These are phyloP conservation scores for Aldrovandia affinis DNA, from an alignment of 2,797 vertebrate genomes.

Conservation along the genomic window DNA sequence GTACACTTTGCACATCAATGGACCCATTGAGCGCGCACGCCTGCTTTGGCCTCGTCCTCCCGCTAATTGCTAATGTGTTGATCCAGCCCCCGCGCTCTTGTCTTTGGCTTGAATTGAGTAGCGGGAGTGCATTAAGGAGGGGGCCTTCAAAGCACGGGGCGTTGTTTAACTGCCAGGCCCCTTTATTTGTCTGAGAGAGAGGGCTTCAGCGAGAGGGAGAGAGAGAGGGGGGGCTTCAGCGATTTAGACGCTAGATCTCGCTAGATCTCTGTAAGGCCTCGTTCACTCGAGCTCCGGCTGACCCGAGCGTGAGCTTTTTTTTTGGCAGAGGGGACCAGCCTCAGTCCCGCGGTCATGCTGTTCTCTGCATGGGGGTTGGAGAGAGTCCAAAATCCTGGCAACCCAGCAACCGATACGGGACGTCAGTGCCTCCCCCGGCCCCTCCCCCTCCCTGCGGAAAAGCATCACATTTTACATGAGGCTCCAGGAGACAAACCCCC, in stretches of 20 bases:
- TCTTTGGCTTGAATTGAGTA: conserved; percentile 37
- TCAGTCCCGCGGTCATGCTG: background rate
- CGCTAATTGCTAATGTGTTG: conserved; percentile 79
- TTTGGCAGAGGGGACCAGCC: background rate
- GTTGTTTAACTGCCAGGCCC: background rate
- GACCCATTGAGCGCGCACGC: conserved; percentile 63
- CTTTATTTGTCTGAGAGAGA: background rate
- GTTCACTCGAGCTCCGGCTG: background rate
- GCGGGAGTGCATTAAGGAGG: background rate
- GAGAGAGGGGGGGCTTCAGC: background rate
- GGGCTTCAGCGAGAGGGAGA: background rate
- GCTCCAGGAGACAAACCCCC: no score
- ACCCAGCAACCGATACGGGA: no score
- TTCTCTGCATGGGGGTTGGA: background rate
- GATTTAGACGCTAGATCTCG: background rate
- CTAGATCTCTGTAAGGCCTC: background rate
- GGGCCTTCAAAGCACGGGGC: conserved; percentile 37
- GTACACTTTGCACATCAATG: conserved; percentile 73
- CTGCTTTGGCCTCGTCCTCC: conserved; percentile 56
- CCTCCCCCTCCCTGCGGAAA: background rate
- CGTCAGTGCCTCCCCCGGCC: background rate
- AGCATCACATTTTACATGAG: background rate
- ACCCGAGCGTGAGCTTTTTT: background rate
- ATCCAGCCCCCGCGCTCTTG: conserved; percentile 58
- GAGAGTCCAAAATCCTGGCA: background rate